Conservation (phyloP, 2,888 invertebrate species). For the Nowickia ferox region DNA sequence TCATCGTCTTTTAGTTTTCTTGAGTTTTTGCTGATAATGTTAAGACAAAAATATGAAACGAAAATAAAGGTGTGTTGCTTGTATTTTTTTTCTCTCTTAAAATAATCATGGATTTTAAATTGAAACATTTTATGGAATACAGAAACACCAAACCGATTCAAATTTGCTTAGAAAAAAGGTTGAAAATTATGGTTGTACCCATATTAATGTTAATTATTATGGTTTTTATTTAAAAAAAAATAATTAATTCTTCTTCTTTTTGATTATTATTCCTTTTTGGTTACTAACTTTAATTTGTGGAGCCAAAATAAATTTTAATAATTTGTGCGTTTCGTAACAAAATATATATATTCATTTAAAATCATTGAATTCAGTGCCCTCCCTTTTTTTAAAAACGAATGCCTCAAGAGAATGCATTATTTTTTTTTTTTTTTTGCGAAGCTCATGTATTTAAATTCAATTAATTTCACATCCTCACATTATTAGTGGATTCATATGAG, state of each 20-base stretch:
- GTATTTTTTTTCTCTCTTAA: background rate
- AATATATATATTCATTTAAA: slow-evolving; percentile 31
- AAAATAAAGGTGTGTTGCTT: slow-evolving; percentile 26
- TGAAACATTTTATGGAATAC: slow-evolving; percentile 30
- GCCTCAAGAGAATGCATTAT: background rate
- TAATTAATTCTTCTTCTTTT: background rate
- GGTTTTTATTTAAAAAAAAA: slow-evolving; percentile 3
- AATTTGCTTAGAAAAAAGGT: background rate
- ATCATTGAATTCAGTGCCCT: slow-evolving; percentile 11
- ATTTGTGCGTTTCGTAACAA: background rate
- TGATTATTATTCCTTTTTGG: no score
- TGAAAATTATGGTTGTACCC: slow-evolving; percentile 19
- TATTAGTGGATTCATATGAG: slow-evolving; percentile 27
- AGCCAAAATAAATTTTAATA: slow-evolving; percentile 5
- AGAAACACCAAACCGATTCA: background rate
- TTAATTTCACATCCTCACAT: slow-evolving; percentile 45
- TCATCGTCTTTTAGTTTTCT: slow-evolving; percentile 2
- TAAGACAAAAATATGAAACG: background rate
- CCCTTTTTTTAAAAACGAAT: background rate
- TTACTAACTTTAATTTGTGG: background rate
- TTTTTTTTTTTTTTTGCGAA: background rate
- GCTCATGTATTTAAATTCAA: slow-evolving; percentile 34
- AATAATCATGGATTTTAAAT: slow-evolving; percentile 56
- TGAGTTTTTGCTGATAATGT: background rate
- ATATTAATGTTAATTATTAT: slow-evolving; percentile 48